phyloP scores from a whole-genome alignment of 2,113 vertebrate species.

The Anolis carolinensis region DNA sequence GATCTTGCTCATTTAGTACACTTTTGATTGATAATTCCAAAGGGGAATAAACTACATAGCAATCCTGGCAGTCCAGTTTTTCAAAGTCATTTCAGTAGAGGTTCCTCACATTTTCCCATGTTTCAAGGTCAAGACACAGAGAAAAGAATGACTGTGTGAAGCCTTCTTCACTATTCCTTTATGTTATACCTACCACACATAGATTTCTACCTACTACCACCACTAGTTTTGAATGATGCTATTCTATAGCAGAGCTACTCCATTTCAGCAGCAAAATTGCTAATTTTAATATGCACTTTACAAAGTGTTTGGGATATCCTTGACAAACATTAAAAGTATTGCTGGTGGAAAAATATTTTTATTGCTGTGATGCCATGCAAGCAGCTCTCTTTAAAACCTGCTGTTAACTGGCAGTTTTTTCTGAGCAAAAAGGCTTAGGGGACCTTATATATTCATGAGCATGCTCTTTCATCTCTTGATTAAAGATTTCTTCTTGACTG shows the following conservation, averaged over 20 bases:
- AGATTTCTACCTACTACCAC: background rate
- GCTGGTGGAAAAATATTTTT: background rate
- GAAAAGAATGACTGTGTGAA: background rate
- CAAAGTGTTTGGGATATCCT: background rate
- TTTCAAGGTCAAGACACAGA: background rate
- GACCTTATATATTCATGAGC: conserved; percentile 10
- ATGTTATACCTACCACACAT: background rate
- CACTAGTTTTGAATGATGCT: background rate
- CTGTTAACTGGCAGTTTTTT: background rate
- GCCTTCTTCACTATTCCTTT: rapidly evolving
- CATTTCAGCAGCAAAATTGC: conserved; percentile 1
- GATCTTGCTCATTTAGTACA: too few relatives aligned
- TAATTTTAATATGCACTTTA: background rate
- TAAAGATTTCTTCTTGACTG: conserved; percentile 35
- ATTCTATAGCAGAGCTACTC: background rate
- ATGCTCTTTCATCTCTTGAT: background rate
- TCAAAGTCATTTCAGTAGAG: too few relatives aligned
- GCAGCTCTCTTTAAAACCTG: conserved; percentile 5
- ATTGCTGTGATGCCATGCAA: background rate
- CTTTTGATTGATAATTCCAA: too few relatives aligned
- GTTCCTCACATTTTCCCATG: too few relatives aligned
- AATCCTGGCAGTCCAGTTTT: too few relatives aligned
- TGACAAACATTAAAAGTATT: background rate
- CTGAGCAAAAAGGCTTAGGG: background rate
- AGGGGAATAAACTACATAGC: too few relatives aligned